These are phyloP conservation scores for Monodelphis domestica DNA, from an alignment of 2,797 vertebrate genomes.

Conservation along the genomic window DNA sequence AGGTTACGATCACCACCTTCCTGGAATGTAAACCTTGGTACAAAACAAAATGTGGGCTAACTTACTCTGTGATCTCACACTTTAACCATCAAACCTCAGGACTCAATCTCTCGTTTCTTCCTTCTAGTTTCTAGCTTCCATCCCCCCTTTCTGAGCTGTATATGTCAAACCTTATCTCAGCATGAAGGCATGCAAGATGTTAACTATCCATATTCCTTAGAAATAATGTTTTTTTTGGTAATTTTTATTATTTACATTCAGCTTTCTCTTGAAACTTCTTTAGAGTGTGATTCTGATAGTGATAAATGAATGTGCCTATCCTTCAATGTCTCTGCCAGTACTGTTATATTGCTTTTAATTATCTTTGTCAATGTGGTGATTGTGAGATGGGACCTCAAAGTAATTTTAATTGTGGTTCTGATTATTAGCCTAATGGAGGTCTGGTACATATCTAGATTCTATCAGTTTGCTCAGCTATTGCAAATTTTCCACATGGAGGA, in stretches of 20 bases:
- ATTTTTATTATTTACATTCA: neutral
- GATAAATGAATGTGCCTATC: neutral
- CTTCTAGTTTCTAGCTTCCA: neutral
- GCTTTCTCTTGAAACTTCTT: neutral
- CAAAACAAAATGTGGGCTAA: neutral
- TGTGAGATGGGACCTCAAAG: neutral
- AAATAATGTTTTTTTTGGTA: neutral
- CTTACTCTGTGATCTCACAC: neutral
- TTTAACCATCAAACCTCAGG: neutral
- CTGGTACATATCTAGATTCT: no score
- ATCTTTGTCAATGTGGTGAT: neutral
- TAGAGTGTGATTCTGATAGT: neutral
- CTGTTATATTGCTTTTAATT: neutral
- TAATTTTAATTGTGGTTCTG: neutral
- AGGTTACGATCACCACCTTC: neutral
- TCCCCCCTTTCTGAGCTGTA: neutral
- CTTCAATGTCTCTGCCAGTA: neutral
- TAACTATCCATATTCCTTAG: neutral
- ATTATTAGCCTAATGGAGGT: no score
- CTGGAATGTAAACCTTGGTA: neutral
- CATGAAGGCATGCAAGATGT: neutral
- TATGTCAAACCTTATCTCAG: neutral
- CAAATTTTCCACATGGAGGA: neutral
- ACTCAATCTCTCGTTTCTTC: neutral
- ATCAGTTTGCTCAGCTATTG: neutral